A percentile compares a stretch with the other conserved stretches of the same genome.
Conservation (phyloP, 2,113 vertebrate species). For the Silurus glanis region DNA sequence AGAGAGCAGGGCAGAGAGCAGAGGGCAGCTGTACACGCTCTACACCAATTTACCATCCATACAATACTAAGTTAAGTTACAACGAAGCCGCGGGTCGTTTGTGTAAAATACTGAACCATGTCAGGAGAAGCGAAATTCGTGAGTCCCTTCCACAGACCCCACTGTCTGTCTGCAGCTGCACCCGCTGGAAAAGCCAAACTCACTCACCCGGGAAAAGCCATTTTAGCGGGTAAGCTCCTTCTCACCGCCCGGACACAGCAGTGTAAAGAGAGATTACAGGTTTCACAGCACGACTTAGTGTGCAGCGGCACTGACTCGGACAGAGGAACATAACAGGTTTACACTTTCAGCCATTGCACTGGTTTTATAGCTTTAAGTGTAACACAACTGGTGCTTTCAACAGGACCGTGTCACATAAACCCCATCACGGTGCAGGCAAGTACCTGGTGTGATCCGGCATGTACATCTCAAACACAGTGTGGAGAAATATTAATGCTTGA, state of each 20-base stretch:
- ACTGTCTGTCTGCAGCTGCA: conserved; percentile 73
- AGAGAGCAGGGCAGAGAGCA: conserved; percentile 17
- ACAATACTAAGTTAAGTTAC: not conserved
- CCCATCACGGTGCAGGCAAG: conserved; percentile 39
- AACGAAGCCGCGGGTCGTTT: not conserved
- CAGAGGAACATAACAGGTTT: not conserved
- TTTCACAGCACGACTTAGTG: not conserved
- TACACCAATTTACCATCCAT: conserved; percentile 20
- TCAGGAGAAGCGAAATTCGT: conserved; percentile 58
- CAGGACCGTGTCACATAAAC: conserved; percentile 9
- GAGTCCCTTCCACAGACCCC: conserved; percentile 64
- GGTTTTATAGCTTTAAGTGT: not conserved
- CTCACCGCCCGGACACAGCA: not conserved
- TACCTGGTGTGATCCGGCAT: conserved; percentile 39
- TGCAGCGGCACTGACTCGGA: not conserved
- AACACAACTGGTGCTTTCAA: conserved; percentile 27
- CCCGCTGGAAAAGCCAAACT: conserved; percentile 75
- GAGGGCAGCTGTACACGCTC: not conserved
- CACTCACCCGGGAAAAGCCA: conserved; percentile 84
- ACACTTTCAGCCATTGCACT: not conserved
- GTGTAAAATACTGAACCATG: conserved; percentile 52
- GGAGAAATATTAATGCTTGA: not conserved
- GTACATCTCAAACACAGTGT: conserved; percentile 10
- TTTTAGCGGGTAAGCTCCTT: conserved; percentile 77
- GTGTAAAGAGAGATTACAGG: not conserved